phyloP scores from a whole-genome alignment of 2,797 vertebrate genomes.

The Mus minutoides region DNA sequence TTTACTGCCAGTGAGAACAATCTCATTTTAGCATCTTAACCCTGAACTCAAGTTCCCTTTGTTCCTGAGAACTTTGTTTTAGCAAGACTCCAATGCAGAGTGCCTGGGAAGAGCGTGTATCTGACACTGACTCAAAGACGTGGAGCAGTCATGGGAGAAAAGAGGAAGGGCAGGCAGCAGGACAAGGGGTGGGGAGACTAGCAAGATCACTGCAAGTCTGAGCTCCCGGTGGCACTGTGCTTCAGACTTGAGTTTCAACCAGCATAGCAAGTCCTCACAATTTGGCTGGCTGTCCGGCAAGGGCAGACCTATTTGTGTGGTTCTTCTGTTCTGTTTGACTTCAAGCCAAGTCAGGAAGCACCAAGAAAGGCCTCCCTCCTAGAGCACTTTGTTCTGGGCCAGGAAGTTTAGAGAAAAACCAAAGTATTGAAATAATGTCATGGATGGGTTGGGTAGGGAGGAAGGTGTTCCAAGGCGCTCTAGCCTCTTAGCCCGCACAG shows the following conservation, averaged over 20 bases:
- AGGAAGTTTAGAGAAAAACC: constrained; percentile 70
- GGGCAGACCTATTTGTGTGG: constrained; percentile 65
- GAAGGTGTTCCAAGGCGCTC: not conserved
- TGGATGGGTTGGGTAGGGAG: not conserved
- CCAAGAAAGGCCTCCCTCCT: constrained; percentile 65
- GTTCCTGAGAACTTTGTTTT: constrained; percentile 80
- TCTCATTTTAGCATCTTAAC: constrained; percentile 84
- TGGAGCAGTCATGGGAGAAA: constrained; percentile 55
- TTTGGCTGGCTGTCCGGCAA: constrained; percentile 20
- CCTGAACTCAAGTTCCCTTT: constrained; percentile 81
- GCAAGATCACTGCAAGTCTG: not conserved
- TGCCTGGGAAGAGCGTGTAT: constrained; percentile 58
- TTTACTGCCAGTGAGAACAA: constrained; percentile 81
- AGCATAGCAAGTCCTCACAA: constrained; percentile 56
- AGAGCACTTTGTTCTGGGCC: constrained; percentile 66
- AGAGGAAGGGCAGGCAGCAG: not conserved
- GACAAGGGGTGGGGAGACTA: not conserved
- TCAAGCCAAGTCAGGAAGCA: constrained; percentile 79
- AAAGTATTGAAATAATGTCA: constrained; percentile 54
- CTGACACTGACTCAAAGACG: constrained; percentile 71
- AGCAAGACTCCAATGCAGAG: constrained; percentile 76
- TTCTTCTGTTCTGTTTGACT: constrained; percentile 66
- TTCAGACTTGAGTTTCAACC: constrained; percentile 61
- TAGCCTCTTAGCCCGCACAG: not conserved
- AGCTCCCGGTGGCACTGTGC: constrained; percentile 25